Base-by-base conservation (phyloP, 2,113 vertebrate species). In the Tragulus kanchil region DNA sequence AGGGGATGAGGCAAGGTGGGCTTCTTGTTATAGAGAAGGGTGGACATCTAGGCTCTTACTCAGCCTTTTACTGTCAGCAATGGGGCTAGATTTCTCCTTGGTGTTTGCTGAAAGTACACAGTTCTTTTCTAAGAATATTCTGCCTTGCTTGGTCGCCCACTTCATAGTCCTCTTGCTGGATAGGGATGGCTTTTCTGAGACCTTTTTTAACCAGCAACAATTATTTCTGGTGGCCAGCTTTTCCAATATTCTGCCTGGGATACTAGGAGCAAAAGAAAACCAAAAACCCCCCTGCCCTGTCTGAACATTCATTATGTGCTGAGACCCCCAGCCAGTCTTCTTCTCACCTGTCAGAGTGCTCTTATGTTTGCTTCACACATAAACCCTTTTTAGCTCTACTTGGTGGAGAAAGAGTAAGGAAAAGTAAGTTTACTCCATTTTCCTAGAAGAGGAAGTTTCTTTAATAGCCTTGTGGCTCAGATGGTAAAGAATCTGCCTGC, bases 181-280 rank as follows among this genome's bases (percentile, higher is more conserved):
- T 3, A 83, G 28, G 36, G 19, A 52, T 83, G 11, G 45, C 21
- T 88, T 94, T 84, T 88, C 42, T 65, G n/a, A 56, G 13, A 5
- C 10, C 15, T 31, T 58, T 77, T 61, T 48, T 25, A 79, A n/a
- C 16, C 59, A 59, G 17, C 62, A 36, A 17, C 12, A 19, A 81
- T 10, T 64, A 54, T 54, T 92, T 93, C 81, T 31, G 83, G 13
- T 54, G 65, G 71, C n/a, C 71, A 89, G 59, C 31, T 97, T 96
- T 91, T 85, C 50, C 56, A 92, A 45, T 25, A 85, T 17, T 69
- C 64, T 91, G 13, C 75, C 50, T 91, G 59, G 17, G 10, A 83
- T 42, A 93, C 3, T 78, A 12, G 8, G 23, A 92, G 5, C 61
- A 69, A 90, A 95, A 95, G 96, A 92, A 94, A 87, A 45, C 42